Evolutionary conservation across 2,888 invertebrate genomes (phyloP).

Genomic region (Tenodera sinensis): DNA sequence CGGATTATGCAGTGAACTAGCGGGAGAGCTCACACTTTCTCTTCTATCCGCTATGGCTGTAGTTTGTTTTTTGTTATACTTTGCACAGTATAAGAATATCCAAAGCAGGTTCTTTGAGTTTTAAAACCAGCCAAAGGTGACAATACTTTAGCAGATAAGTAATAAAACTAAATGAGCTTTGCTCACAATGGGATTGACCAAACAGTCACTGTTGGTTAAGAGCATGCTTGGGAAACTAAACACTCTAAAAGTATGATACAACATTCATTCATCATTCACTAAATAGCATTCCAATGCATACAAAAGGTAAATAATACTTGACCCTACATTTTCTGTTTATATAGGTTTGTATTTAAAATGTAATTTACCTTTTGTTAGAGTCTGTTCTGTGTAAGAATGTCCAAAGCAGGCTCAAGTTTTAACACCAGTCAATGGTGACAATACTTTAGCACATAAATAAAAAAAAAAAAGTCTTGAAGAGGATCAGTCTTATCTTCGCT

Average conservation of each 20-base stretch:
- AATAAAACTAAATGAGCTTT: no score
- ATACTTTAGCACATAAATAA: not conserved
- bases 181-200: not conserved
- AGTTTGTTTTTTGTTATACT: no score
- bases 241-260: not conserved
- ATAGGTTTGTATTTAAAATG: not conserved
- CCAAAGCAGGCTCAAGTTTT: not conserved
- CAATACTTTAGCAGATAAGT: no score
- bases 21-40: no score
- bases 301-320: not conserved
- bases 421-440: not conserved
- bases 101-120: no score
- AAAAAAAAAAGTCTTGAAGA: not conserved
- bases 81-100: no score
- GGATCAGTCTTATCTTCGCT: conserved; percentile 11
- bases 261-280: not conserved
- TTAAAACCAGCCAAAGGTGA: no score
- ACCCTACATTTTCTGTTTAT: not conserved
- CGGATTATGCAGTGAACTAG: no score
- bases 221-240: not conserved
- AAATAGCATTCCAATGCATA: not conserved
- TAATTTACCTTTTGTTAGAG: not conserved
- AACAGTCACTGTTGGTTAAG: not conserved
- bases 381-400: not conserved
- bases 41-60: no score